Evolutionary conservation across 2,797 vertebrate genomes (phyloP).

Genomic region (Apogon talboti): DNA sequence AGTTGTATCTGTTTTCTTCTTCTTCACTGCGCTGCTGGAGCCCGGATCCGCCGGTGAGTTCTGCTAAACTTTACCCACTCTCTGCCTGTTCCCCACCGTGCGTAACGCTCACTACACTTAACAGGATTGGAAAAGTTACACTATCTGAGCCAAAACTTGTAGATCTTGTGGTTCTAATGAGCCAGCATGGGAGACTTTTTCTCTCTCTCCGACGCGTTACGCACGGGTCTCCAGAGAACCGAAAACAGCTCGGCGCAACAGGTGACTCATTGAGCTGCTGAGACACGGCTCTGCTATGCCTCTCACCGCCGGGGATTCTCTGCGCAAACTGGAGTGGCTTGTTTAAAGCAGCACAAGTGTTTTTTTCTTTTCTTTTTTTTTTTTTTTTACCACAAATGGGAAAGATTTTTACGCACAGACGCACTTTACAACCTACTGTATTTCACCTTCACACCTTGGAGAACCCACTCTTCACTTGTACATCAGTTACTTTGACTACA

Average conservation of each 20-base stretch:
- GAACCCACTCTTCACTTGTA: no score
- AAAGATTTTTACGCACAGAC: neutral
- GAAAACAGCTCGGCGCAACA: constrained; percentile 54
- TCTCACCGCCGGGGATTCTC: neutral
- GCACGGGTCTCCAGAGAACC: constrained; percentile 27
- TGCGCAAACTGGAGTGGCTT: neutral
- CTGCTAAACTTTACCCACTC: neutral
- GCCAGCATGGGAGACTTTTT: neutral
- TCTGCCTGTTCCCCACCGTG: neutral
- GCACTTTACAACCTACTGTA: no score
- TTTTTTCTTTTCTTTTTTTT: no score
- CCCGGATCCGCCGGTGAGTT: constrained; percentile 62
- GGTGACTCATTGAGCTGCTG: constrained; percentile 60
- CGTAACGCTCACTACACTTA: neutral
- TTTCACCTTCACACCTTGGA: no score
- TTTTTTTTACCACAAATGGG: neutral
- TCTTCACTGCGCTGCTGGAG: constrained; percentile 41
- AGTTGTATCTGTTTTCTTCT: constrained; percentile 19
- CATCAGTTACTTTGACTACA: no score
- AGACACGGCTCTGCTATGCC: constrained; percentile 24
- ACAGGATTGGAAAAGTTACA: neutral
- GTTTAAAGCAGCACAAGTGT: constrained; percentile 3
- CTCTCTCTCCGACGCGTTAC: constrained; percentile 4
- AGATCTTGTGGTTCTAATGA: neutral
- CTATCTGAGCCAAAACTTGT: neutral